These are phyloP conservation scores for Periplaneta americana DNA, from an alignment of 1,140 invertebrate species.

Conservation along the genomic window DNA sequence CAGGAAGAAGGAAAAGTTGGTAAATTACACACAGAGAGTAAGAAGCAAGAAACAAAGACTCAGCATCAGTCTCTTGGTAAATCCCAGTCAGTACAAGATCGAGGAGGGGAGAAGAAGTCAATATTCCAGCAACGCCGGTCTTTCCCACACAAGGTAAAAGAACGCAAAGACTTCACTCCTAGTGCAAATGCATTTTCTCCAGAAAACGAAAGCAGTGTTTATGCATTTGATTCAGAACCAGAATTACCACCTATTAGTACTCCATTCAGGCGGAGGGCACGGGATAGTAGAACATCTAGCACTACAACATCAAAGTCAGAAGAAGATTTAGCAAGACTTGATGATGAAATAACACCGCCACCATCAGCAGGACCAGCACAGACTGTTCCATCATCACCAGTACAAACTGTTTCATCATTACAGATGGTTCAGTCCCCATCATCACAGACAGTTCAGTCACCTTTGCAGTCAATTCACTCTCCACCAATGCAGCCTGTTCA, in stretches of 20 bases:
- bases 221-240: conserved; percentile 59
- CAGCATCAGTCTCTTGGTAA: not conserved
- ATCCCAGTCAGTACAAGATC: conserved; percentile 1
- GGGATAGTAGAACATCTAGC: conserved; percentile 32
- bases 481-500: no score
- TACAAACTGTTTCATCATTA: not conserved
- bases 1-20: conserved; percentile 16
- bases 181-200: conserved; percentile 58
- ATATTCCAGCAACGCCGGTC: conserved; percentile 43
- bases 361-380: not conserved
- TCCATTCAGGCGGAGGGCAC: conserved; percentile 47
- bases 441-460: no score
- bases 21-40: conserved; percentile 13
- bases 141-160: conserved; percentile 47
- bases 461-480: no score
- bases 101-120: conserved; percentile 39
- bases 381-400: not conserved
- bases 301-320: conserved; percentile 36
- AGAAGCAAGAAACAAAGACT: conserved; percentile 19
- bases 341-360: conserved; percentile 5
- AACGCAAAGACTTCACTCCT: conserved; percentile 35
- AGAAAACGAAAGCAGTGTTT: conserved; percentile 63
- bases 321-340: conserved; percentile 28
- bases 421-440: no score
- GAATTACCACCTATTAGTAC: conserved; percentile 43